Conservation (phyloP, 2,888 invertebrate species). For the Odontomyia ornata region DNA sequence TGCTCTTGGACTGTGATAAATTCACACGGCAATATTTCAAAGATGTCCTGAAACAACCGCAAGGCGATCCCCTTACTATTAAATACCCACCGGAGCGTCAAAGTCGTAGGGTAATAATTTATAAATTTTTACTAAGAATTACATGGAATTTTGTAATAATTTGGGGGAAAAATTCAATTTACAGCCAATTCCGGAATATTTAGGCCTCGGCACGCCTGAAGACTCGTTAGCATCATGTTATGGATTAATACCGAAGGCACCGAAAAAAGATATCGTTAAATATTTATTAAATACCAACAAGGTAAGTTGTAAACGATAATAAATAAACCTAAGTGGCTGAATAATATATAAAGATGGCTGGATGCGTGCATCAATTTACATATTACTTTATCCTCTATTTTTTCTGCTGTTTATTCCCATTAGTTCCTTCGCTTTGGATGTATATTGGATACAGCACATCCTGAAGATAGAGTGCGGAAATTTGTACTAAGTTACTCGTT, state of each 20-base stretch:
- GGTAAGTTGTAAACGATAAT: constrained; percentile 56
- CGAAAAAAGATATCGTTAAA: constrained; percentile 78
- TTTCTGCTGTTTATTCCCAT: constrained; percentile 45
- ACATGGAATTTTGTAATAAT: constrained; percentile 41
- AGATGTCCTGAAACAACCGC: constrained; percentile 56
- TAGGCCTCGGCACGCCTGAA: constrained; percentile 74
- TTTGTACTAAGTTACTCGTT: constrained; percentile 82
- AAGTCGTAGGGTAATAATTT: constrained; percentile 51
- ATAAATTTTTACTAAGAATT: not conserved
- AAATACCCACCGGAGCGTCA: constrained; percentile 55
- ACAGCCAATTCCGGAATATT: constrained; percentile 51
- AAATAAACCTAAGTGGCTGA: not conserved
- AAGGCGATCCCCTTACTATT: constrained; percentile 57
- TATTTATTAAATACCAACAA: constrained; percentile 78
- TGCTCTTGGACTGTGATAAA: constrained; percentile 80
- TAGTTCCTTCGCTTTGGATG: constrained; percentile 77
- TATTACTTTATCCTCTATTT: not conserved
- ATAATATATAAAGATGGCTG: constrained; percentile 6
- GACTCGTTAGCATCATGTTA: constrained; percentile 80
- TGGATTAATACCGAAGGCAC: constrained; percentile 75
- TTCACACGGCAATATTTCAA: constrained; percentile 82
- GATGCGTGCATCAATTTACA: not conserved
- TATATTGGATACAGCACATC: constrained; percentile 78
- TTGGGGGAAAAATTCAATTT: constrained; percentile 40
- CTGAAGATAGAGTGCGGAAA: constrained; percentile 78